These are phyloP conservation scores for Pedetes capensis DNA, from an alignment of 2,113 vertebrate species.

Conservation along the genomic window DNA sequence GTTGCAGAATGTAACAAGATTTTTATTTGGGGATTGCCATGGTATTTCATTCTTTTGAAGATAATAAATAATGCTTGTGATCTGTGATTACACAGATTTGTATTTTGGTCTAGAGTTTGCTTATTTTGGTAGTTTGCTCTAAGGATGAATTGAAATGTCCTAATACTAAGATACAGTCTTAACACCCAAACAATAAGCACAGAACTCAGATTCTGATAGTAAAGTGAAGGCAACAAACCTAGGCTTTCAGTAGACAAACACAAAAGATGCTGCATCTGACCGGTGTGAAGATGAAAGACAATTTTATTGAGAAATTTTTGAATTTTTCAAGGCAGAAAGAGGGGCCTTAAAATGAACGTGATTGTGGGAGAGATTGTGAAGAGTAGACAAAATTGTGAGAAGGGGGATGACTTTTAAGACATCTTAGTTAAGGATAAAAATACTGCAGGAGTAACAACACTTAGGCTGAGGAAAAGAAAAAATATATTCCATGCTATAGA, in stretches of 20 bases:
- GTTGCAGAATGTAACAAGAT: not conserved
- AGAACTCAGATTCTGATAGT: not conserved
- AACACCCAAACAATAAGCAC: not conserved
- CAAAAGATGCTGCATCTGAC: not conserved
- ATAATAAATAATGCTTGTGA: not conserved
- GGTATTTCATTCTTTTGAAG: not conserved
- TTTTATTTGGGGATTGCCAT: not conserved
- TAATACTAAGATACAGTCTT: not conserved
- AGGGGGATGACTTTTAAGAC: not conserved
- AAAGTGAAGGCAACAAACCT: not conserved
- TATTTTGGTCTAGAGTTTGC: not conserved
- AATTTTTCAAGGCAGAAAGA: not conserved
- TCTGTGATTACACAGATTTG: not conserved
- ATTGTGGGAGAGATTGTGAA: not conserved
- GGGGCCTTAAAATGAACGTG: not conserved
- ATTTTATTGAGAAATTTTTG: not conserved
- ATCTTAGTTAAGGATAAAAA: not conserved
- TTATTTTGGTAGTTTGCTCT: not conserved
- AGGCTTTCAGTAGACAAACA: not conserved
- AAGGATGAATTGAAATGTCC: not conserved
- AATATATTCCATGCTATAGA: not conserved
- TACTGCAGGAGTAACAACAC: not conserved
- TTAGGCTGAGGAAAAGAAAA: not conserved
- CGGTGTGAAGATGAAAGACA: not conserved
- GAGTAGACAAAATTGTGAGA: not conserved